A percentile compares a stretch with the other conserved stretches of the same genome.
Conservation (phyloP, 2,888 invertebrate genomes). For the Patella pellucida region DNA sequence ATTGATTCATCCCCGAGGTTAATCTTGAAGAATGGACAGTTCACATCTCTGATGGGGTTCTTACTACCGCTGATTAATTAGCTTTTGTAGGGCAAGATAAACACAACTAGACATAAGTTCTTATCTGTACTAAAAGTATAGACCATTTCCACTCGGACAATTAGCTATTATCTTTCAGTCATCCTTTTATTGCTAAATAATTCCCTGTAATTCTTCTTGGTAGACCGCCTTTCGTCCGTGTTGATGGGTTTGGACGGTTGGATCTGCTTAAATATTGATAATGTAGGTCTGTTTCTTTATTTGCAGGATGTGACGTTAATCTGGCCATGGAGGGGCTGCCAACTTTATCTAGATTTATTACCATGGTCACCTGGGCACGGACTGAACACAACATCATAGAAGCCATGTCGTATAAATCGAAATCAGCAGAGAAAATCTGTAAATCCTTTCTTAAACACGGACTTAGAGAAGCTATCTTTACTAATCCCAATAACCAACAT, state of each 20-base stretch:
- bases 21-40: no score
- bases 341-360: conserved; percentile 52
- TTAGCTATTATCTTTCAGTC: no score
- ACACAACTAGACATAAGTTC: no score
- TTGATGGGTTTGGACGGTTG: not conserved
- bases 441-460: conserved; percentile 56
- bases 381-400: conserved; percentile 57
- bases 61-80: no score
- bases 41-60: no score
- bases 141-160: no score
- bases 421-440: conserved; percentile 53
- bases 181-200: no score
- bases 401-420: conserved; percentile 58
- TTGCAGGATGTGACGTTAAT: conserved; percentile 63
- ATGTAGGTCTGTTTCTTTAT: not conserved
- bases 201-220: not conserved
- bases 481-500: no score
- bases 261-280: not conserved
- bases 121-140: no score
- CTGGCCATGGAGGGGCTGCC: conserved; percentile 53
- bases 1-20: no score
- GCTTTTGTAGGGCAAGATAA: no score
- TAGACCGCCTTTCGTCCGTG: not conserved
- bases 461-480: conserved; percentile 56
- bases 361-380: conserved; percentile 55